A percentile compares a stretch with the other conserved stretches of the same genome.
Conservation (phyloP, 2,113 vertebrate genomes). For the Seriola quinqueradiata region DNA sequence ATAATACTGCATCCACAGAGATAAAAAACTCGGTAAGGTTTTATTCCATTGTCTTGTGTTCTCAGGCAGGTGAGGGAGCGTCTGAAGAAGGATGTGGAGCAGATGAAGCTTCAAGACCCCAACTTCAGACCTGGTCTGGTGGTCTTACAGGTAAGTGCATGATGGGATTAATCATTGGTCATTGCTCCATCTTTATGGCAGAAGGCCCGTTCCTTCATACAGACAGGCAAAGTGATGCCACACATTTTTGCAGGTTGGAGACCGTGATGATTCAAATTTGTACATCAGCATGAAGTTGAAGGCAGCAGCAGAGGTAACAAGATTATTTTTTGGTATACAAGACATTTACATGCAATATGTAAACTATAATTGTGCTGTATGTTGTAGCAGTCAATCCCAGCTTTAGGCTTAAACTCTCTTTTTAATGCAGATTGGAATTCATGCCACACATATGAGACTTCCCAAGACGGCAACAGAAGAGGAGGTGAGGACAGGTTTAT, state of each 20-base stretch:
- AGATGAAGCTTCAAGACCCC: constrained; percentile 88
- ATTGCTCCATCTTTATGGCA: background rate
- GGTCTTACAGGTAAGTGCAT: constrained; percentile 91
- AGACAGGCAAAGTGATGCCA: background rate
- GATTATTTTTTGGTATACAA: background rate
- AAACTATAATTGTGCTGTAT: no score
- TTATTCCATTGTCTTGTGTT: constrained; percentile 21
- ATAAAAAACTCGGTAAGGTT: background rate
- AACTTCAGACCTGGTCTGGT: constrained; percentile 93
- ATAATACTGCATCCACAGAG: background rate
- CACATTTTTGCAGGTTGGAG: constrained; percentile 89
- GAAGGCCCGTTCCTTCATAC: background rate
- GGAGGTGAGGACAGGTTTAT: constrained; percentile 85
- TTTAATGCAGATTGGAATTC: constrained; percentile 92
- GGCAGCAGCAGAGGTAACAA: constrained; percentile 93
- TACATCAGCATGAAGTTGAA: constrained; percentile 99
- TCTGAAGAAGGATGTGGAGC: constrained; percentile 90
- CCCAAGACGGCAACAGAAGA: constrained; percentile 92
- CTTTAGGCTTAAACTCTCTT: background rate
- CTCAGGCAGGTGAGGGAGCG: constrained; percentile 90
- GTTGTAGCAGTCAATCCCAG: background rate
- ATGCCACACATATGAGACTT: constrained; percentile 92
- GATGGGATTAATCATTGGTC: background rate
- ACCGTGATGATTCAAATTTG: constrained; percentile 96
- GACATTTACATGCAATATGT: background rate